Evolutionary conservation across 2,888 invertebrate species (phyloP), one percentile per base, ranked within the genome.

Genomic region (Noctua fimbriata): DNA sequence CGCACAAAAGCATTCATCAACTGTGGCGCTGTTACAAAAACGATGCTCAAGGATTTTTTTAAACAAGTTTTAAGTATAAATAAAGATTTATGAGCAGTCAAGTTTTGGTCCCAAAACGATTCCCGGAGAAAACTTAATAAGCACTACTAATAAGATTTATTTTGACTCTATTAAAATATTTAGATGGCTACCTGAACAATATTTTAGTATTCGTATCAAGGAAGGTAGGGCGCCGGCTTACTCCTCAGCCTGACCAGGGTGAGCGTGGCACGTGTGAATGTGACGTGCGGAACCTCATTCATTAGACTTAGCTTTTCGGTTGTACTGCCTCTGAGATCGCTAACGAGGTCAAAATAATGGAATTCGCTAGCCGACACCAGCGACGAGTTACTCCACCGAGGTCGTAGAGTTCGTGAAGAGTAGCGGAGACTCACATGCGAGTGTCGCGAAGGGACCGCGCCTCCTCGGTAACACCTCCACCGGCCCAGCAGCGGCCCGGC

Each of bases 381-480:
- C n/a, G 14, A n/a, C 16, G 14, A 65, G 63, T 32, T 24, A 47
- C 60, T n/a, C n/a, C 6, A 12, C n/a, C 21, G 21, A n/a, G 41
- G n/a, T 41, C 12, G n/a, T 24, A 9, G n/a, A 49, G 24, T 32
- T 28, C 36, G 21, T n/a, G 21, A 14, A 18, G n/a, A 36, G 79
- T 63, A 28, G 52, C 52, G 28, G 24, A 44, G 47, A 83, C 79
- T 79, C 83, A 79, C 79, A 79, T 79, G 83, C 79, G 55, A 79
- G 52, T 24, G 44, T 18, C 44, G 52, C 24, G 44, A 52, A 58
- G 49, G 4, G 63, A 10, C 65, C 24, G 36, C 66, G 12, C 66
- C 66, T 71, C 32, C 24, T 21, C 55, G 28, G 74, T 18, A 58
- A 32, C 75, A 24, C 18, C 18, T 75, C 28, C 32, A 32, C 63